phyloP scores from a whole-genome alignment of 2,113 vertebrate genomes.

The Sinocyclocheilus grahami region DNA sequence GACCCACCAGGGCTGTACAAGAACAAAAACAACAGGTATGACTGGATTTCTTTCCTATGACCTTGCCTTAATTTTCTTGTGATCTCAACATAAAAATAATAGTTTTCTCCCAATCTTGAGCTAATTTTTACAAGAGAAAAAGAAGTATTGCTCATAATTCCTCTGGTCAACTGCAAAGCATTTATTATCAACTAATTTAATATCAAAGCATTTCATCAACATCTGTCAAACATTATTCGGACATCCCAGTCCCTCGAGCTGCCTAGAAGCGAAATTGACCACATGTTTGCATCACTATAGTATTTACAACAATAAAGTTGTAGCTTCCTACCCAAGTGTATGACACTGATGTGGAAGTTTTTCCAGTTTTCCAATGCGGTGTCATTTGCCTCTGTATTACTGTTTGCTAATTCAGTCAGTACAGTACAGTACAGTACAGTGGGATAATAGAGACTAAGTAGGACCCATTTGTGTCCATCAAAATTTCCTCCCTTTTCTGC shows the following conservation, averaged over 20 bases:
- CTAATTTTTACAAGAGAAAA: not conserved
- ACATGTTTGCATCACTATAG: not conserved
- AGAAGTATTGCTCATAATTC: not conserved
- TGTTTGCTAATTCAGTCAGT: not conserved
- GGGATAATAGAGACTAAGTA: not conserved
- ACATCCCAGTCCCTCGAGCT: not conserved
- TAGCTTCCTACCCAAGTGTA: not conserved
- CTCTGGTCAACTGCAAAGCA: not conserved
- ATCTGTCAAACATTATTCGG: not conserved
- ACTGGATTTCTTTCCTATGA: not conserved
- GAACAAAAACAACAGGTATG: conserved; percentile 83
- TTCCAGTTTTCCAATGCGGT: not conserved
- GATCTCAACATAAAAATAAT: no score
- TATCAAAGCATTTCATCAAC: not conserved
- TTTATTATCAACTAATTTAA: not conserved
- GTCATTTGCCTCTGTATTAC: not conserved
- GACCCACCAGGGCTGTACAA: conserved; percentile 82
- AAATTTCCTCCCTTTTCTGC: conserved; percentile 43
- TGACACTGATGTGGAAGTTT: not conserved
- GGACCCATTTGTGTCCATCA: not conserved
- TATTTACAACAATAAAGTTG: not conserved
- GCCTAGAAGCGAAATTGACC: not conserved
- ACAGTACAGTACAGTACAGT: no score
- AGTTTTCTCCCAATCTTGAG: not conserved
- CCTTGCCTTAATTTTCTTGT: no score